Evolutionary conservation across 1,140 invertebrate genomes (phyloP).

Genomic region (Drosophila equinoxialis): DNA sequence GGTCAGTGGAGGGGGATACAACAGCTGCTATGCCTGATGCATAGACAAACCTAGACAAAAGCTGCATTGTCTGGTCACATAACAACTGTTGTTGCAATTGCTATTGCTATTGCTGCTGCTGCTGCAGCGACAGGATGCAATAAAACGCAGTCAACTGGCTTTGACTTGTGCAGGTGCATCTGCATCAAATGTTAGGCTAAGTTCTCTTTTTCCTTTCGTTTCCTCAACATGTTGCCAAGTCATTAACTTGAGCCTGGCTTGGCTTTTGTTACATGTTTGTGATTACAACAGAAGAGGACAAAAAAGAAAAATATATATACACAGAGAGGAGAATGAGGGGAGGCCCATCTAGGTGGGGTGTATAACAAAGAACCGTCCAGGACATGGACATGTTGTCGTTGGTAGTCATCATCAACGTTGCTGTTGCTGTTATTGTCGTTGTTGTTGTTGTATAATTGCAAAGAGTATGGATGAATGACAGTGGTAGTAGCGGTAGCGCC

Average conservation of each 20-base stretch:
- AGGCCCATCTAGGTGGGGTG: constrained; percentile 1
- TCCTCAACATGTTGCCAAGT: constrained; percentile 77
- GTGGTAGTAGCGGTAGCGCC: constrained; percentile 53
- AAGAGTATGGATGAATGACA: constrained; percentile 12
- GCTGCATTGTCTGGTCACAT: constrained; percentile 51
- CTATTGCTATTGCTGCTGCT: not conserved
- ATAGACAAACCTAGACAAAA: constrained; percentile 62
- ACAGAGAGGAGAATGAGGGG: constrained; percentile 3
- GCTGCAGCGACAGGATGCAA: constrained; percentile 63
- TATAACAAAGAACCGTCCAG: constrained; percentile 67
- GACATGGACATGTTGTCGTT: constrained; percentile 61
- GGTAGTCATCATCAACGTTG: constrained; percentile 11
- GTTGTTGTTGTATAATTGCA: constrained; percentile 50
- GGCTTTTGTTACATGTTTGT: constrained; percentile 79
- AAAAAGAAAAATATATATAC: not conserved
- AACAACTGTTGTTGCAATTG: constrained; percentile 36
- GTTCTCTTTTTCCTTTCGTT: constrained; percentile 22
- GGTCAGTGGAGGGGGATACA: constrained; percentile 18
- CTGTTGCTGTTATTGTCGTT: constrained; percentile 29
- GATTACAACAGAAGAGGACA: constrained; percentile 50
- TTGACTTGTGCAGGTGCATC: constrained; percentile 42
- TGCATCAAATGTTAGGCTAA: constrained; percentile 55
- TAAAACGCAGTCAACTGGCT: constrained; percentile 65
- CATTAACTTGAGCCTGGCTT: constrained; percentile 78
- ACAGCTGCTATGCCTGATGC: constrained; percentile 49